Evolutionary conservation across 2,113 vertebrate genomes (phyloP).

Genomic region (Colinus virginianus): DNA sequence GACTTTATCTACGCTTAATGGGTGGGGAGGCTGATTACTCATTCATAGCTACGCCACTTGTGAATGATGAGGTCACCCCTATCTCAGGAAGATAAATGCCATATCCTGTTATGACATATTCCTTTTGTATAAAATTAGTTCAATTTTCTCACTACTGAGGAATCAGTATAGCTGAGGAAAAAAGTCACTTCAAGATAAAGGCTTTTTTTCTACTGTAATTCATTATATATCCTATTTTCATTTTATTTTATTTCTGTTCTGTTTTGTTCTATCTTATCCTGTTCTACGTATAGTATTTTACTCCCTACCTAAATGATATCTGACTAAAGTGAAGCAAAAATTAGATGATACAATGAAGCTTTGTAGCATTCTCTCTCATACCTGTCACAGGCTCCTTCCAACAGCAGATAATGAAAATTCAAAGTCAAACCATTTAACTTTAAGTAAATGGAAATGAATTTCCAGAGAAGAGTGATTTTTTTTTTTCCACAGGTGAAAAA

Average conservation of each 20-base stretch:
- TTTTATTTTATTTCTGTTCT: constrained; percentile 70
- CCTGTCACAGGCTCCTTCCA: constrained; percentile 74
- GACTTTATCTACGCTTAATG: constrained; percentile 66
- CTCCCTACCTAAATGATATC: constrained; percentile 71
- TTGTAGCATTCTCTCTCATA: constrained; percentile 67
- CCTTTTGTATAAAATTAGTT: constrained; percentile 72
- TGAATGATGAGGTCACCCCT: constrained; percentile 66
- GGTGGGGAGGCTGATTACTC: constrained; percentile 65
- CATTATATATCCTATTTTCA: constrained; percentile 68
- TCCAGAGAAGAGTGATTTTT: constrained; percentile 72
- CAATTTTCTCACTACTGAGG: constrained; percentile 60
- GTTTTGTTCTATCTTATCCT: constrained; percentile 73
- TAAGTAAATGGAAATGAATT: constrained; percentile 79
- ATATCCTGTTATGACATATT: constrained; percentile 69
- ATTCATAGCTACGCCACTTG: constrained; percentile 68
- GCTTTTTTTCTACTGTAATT: constrained; percentile 65
- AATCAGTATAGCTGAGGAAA: constrained; percentile 53
- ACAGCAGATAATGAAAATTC: constrained; percentile 77
- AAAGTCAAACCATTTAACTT: constrained; percentile 79
- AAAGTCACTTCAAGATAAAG: constrained; percentile 64
- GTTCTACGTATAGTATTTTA: constrained; percentile 70
- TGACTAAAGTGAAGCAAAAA: constrained; percentile 79
- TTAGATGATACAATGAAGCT: constrained; percentile 75
- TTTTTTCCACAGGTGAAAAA: constrained; percentile 50
- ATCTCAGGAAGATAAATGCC: constrained; percentile 68